Conservation (phyloP, 2,888 invertebrate genomes). For the Stomorhina lunata region DNA sequence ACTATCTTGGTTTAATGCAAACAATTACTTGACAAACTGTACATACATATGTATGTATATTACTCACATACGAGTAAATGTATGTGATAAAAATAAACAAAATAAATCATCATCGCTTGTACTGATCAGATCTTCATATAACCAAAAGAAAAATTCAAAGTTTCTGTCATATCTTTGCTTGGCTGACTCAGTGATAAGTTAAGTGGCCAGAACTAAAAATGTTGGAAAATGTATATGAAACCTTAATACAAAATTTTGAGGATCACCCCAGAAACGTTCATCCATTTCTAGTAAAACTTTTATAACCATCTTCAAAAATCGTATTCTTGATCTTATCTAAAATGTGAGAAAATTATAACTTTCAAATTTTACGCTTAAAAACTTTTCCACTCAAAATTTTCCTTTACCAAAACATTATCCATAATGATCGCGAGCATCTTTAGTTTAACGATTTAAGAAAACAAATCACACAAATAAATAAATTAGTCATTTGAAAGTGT, state of each 20-base stretch:
- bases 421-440: slow-evolving; percentile 13
- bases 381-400: background rate
- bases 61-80: no score
- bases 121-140: no score
- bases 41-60: no score
- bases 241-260: no score
- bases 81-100: no score
- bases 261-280: slow-evolving; percentile 23
- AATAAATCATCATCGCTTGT: no score
- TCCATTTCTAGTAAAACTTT: no score
- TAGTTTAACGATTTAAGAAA: slow-evolving; percentile 29
- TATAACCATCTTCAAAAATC: background rate
- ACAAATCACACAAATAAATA: slow-evolving; percentile 74
- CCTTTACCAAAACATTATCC: background rate
- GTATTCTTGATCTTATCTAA: background rate
- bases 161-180: slow-evolving; percentile 60
- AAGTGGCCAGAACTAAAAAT: slow-evolving; percentile 50
- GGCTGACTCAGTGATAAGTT: slow-evolving; percentile 59
- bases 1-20: no score
- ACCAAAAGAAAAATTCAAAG: no score
- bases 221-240: background rate
- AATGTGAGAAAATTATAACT: background rate
- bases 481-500: slow-evolving; percentile 74
- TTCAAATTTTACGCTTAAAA: slow-evolving; percentile 6
- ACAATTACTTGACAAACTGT: no score